phyloP scores from a whole-genome alignment of 2,888 invertebrate genomes.

The Anaspis maculata region DNA sequence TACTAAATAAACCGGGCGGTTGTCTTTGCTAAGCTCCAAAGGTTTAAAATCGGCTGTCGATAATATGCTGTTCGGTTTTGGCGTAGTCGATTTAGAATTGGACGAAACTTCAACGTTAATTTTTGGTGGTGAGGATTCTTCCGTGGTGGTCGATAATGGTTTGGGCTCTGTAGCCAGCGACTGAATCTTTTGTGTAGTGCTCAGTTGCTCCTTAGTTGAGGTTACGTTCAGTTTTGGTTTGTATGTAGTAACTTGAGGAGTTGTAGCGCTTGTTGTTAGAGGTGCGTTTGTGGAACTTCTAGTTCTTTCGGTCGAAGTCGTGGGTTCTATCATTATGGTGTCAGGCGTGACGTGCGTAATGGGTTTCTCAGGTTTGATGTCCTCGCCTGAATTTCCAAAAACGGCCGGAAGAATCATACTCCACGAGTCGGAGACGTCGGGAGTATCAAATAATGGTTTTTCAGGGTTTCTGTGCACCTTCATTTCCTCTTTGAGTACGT shows the following conservation, averaged over 20 bases:
- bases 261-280: too few relatives aligned
- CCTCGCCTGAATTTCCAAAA: slow-evolving; percentile 50
- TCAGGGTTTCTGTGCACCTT: slow-evolving; percentile 46
- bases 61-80: slow-evolving; percentile 13
- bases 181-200: slow-evolving; percentile 8
- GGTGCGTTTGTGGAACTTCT: too few relatives aligned
- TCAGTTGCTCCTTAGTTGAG: slow-evolving; percentile 10
- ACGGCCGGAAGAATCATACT: slow-evolving; percentile 74
- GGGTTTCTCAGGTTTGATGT: slow-evolving; percentile 33
- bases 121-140: slow-evolving; percentile 7
- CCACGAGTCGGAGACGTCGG: slow-evolving; percentile 70
- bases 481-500: slow-evolving; percentile 71
- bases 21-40: slow-evolving; percentile 6
- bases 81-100: slow-evolving; percentile 19
- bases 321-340: slow-evolving; percentile 34
- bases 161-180: slow-evolving; percentile 8
- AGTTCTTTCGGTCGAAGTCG: slow-evolving; percentile 7
- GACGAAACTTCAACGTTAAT: slow-evolving; percentile 21
- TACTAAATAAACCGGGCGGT: slow-evolving; percentile 4
- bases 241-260: too few relatives aligned
- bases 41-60: slow-evolving; percentile 11
- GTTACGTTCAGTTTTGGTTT: slow-evolving; percentile 1
- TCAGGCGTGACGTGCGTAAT: slow-evolving; percentile 31
- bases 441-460: slow-evolving; percentile 55
- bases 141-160: slow-evolving; percentile 8